These are phyloP conservation scores for Drosophila kanekoi DNA, from an alignment of 2,888 invertebrate species.

Conservation along the genomic window DNA sequence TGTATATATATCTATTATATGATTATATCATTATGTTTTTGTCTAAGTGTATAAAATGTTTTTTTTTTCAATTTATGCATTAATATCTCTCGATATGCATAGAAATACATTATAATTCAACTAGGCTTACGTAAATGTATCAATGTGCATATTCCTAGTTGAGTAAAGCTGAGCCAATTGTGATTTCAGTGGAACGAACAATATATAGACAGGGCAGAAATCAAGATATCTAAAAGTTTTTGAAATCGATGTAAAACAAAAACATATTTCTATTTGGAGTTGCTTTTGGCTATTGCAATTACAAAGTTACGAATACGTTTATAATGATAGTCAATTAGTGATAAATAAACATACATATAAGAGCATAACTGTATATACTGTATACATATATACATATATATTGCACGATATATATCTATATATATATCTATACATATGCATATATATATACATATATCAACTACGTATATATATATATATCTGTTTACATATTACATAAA, in stretches of 20 bases:
- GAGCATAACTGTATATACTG: conserved; percentile 31
- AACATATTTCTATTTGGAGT: neutral
- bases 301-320: conserved; percentile 29
- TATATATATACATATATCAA: conserved; percentile 13
- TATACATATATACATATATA: conserved; percentile 16
- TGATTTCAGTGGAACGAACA: conserved; percentile 1
- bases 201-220: neutral
- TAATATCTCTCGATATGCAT: conserved; percentile 20
- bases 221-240: too few species aligned
- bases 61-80: conserved; percentile 16
- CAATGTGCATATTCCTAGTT: conserved; percentile 38
- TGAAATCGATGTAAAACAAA: neutral
- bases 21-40: conserved; percentile 21
- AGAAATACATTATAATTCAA: conserved; percentile 28
- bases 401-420: conserved; percentile 15
- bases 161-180: conserved; percentile 18
- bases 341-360: conserved; percentile 38
- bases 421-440: conserved; percentile 32
- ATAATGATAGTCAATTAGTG: conserved; percentile 63
- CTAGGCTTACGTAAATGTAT: conserved; percentile 43
- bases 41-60: conserved; percentile 29
- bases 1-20: conserved; percentile 43
- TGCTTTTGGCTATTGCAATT: conserved; percentile 14
- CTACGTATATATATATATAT: conserved; percentile 13
- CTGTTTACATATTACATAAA: conserved; percentile 29